Evolutionary conservation across 2,888 invertebrate genomes (phyloP).

Genomic region (Clusia tigrina): DNA sequence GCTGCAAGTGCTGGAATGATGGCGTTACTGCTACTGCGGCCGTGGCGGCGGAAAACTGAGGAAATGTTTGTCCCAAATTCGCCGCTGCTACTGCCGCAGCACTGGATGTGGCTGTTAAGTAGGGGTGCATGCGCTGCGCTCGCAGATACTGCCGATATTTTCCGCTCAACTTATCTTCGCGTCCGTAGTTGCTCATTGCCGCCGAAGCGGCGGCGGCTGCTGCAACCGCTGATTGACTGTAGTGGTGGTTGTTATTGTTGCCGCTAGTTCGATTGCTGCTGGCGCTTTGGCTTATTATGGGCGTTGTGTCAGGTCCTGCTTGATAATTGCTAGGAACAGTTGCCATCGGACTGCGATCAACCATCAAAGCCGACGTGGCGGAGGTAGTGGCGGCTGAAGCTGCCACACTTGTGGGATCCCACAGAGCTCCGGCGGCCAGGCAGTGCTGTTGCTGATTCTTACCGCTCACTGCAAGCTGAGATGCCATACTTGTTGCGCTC

Average conservation of each 20-base stretch:
- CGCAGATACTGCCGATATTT: constrained; percentile 70
- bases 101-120: constrained; percentile 65
- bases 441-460: constrained; percentile 49
- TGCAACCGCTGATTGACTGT: constrained; percentile 11
- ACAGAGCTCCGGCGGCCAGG: constrained; percentile 40
- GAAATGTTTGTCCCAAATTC: constrained; percentile 64
- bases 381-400: constrained; percentile 40
- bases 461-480: constrained; percentile 49
- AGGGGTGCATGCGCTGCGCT: constrained; percentile 69
- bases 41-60: constrained; percentile 63
- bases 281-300: constrained; percentile 45
- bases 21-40: constrained; percentile 53
- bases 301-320: constrained; percentile 64
- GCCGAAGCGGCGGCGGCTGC: constrained; percentile 29
- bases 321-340: constrained; percentile 66
- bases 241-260: no score
- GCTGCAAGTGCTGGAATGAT: constrained; percentile 66
- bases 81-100: constrained; percentile 62
- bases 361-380: constrained; percentile 49
- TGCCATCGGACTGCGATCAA: constrained; percentile 64
- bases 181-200: constrained; percentile 23
- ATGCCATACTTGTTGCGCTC: constrained; percentile 54
- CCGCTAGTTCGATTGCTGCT: constrained; percentile 34
- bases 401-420: constrained; percentile 46
- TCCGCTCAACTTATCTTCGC: constrained; percentile 62